These are phyloP conservation scores for Parnassius glacialis DNA, from an alignment of 2,888 invertebrate species.

Conservation along the genomic window DNA sequence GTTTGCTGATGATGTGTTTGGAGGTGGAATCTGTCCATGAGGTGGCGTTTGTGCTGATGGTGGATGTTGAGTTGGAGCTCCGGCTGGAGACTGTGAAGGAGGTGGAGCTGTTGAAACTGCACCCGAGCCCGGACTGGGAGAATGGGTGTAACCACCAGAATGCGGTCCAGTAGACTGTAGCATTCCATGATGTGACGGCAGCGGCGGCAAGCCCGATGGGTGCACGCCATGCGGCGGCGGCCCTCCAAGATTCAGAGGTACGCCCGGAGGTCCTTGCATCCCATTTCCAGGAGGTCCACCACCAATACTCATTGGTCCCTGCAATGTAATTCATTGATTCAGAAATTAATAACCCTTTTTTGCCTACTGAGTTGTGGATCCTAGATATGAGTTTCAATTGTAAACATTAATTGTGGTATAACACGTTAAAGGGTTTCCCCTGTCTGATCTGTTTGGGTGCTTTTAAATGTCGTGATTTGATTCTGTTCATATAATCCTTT, in stretches of 20 bases:
- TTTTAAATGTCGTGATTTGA: no score
- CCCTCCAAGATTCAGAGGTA: conserved; percentile 47
- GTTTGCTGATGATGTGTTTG: conserved; percentile 53
- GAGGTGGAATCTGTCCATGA: conserved; percentile 56
- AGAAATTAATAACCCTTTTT: conserved; percentile 1
- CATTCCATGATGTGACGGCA: conserved; percentile 67
- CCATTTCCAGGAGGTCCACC: conserved; percentile 69
- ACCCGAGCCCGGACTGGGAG: conserved; percentile 37
- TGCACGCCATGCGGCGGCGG: conserved; percentile 71
- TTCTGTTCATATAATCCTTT: no score
- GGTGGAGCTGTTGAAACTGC: conserved; percentile 33
- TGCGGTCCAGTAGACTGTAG: conserved; percentile 55
- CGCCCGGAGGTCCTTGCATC: conserved; percentile 46
- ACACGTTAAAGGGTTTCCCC: no score
- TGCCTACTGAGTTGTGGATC: no score
- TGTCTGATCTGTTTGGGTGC: no score
- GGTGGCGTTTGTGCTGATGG: conserved; percentile 65
- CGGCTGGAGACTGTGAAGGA: conserved; percentile 40
- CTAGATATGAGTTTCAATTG: no score
- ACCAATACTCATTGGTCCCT: conserved; percentile 70
- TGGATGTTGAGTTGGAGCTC: conserved; percentile 47
- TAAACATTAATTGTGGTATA: no score
- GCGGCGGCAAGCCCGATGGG: conserved; percentile 58
- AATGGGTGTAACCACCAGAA: conserved; percentile 43
- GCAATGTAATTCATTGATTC: conserved; percentile 18